Evolutionary conservation across 2,113 vertebrate species (phyloP), one percentile per base, ranked within the genome.

Genomic region (Heterocephalus glaber): DNA sequence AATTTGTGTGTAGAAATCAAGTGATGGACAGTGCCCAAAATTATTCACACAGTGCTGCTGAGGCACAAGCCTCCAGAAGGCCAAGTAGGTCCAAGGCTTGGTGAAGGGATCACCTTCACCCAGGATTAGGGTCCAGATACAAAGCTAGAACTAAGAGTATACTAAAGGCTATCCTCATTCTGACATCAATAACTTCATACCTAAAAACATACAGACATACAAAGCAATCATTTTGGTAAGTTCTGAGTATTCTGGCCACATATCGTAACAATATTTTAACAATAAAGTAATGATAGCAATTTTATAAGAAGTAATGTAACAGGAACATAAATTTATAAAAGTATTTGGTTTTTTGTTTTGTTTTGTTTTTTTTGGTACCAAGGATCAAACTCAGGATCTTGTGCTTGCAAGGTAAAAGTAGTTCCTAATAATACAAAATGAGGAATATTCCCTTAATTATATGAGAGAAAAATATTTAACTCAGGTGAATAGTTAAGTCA

Each of bases 81-180:
- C 7, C 35, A 54, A 9, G 4, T 49, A 22, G 41, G 10, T 22
- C 19, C 8, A 7, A 66, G 20, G 24, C 7, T 41, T 90, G 17
- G 17, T 5, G 11, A 83, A n/a, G n/a, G n/a, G n/a, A n/a, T n/a
- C 1, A n/a, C 12, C 47, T 47, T 17, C 0, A 28, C 12, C 12
- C 65, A 61, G 33, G 11, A 74, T 61, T 88, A 76, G 44, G 16
- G 20, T 52, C 20, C 11, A 87, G 70, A 63, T 16, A 56, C 13
- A 33, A 52, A 74, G 10, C 16, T 35, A 35, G 7, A 60, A 13
- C 26, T 10, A 28, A 79, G 19, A 41, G 7, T n/a, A 41, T 1
- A 14, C 17, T 1, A 12, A 41, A 61, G 20, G 20, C 6, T 52
- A 28, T 22, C 12, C 12, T 79, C 38, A 20, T 20, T 58, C 47